Percentiles rank a stretch among this genome's conserved stretches.
Conservation (phyloP, 2,888 invertebrate genomes). For the Harpagoxenus sublaevis region DNA sequence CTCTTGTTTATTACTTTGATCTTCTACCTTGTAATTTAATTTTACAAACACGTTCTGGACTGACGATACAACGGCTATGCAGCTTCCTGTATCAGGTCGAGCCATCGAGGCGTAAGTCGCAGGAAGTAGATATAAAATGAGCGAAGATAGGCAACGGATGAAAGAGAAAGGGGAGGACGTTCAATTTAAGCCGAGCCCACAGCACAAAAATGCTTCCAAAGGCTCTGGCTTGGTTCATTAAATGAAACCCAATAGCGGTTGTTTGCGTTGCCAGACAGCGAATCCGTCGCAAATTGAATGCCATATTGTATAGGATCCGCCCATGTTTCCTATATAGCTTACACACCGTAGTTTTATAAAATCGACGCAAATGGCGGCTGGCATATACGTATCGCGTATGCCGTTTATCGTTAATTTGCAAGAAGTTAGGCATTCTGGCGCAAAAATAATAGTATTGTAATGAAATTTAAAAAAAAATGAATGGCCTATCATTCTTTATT, state of each 20-base stretch:
- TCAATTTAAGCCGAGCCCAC: constrained; percentile 83
- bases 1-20: not conserved
- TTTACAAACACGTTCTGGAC: not conserved
- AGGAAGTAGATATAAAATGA: constrained; percentile 75
- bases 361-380: constrained; percentile 82
- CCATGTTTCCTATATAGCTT: constrained; percentile 60
- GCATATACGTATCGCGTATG: constrained; percentile 81
- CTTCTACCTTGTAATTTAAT: not conserved
- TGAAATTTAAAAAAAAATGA: constrained; percentile 40
- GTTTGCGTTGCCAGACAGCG: constrained; percentile 83
- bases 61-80: constrained; percentile 19
- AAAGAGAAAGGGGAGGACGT: constrained; percentile 68
- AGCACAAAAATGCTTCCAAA: constrained; percentile 81
- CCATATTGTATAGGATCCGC: constrained; percentile 82
- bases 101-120: constrained; percentile 71
- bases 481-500: not conserved
- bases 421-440: constrained; percentile 39
- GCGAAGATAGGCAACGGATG: constrained; percentile 47
- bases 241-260: constrained; percentile 84
- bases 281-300: constrained; percentile 82
- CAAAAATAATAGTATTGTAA: constrained; percentile 25
- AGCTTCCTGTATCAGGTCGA: constrained; percentile 44
- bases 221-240: constrained; percentile 82
- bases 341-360: constrained; percentile 74
- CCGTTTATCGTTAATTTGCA: constrained; percentile 63